These are phyloP conservation scores for Melieria crassipennis DNA, from an alignment of 2,888 invertebrate species.

Conservation along the genomic window DNA sequence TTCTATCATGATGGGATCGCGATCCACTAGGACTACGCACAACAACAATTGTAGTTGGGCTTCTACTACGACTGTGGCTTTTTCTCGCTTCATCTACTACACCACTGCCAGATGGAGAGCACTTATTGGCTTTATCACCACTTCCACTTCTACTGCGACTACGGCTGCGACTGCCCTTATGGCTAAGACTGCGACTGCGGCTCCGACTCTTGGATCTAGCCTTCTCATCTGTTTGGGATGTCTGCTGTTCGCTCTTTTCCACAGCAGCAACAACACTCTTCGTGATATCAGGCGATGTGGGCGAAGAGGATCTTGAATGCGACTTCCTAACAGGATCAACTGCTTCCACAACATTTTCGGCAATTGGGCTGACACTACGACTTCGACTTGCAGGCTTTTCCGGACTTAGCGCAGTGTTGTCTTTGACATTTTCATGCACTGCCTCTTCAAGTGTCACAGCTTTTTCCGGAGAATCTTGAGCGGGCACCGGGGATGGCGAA, in stretches of 20 bases:
- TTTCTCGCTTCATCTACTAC: conserved; percentile 46
- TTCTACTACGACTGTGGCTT: conserved; percentile 53
- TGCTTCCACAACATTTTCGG: neutral
- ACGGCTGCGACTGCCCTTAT: conserved; percentile 12
- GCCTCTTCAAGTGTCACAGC: neutral
- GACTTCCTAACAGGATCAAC: conserved; percentile 35
- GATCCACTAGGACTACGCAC: conserved; percentile 52
- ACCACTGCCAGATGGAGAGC: neutral
- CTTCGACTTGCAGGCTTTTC: neutral
- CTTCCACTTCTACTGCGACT: conserved; percentile 20
- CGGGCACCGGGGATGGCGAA: neutral
- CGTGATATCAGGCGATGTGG: conserved; percentile 16
- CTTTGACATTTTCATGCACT: neutral
- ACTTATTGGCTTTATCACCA: no score
- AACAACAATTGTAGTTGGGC: conserved; percentile 46
- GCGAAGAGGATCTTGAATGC: conserved; percentile 45
- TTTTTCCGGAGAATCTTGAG: neutral
- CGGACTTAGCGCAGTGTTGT: neutral
- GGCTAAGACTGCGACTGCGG: conserved; percentile 43
- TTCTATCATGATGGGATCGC: conserved; percentile 18
- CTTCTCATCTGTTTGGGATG: conserved; percentile 32
- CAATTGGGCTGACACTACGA: neutral
- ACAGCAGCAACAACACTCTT: neutral
- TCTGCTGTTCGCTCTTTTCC: conserved; percentile 5
- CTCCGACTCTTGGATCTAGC: conserved; percentile 45